Evolutionary conservation across 1,140 invertebrate species (phyloP), one percentile per base, ranked within the genome.

Genomic region (Campodea augens): DNA sequence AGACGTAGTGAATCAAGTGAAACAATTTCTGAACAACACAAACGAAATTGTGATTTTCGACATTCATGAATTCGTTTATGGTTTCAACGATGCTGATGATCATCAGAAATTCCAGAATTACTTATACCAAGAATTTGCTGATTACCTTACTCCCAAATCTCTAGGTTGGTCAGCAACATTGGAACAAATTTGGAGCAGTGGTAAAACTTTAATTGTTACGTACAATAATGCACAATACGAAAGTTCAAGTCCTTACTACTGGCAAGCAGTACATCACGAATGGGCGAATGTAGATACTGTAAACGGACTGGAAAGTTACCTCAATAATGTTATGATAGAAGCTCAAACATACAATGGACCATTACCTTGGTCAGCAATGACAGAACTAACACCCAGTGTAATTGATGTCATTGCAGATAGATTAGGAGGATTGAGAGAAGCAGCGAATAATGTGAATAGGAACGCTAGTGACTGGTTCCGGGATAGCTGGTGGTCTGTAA

Each of bases 31-130:
- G 12, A 51, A 61, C 24, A 65, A 67, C 47, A 73, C 71, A n/a
- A 63, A 73, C 49, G 74, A 77, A 57, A 72, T 77, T 47, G 60
- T 76, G 2, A 70, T 77, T 18, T 62, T 76, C 46, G 74, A 76
- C 43, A 57, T 77, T 22, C 74, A 75, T 47, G 66, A 69, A 50
- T 76, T 75, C 57, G 70, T 71, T 7, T 57, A 67, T 24, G 72
- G 71, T 70, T 60, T 56, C 21, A 54, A 55, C 42, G 52, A 58
- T 38, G 36, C 60, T 22, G 57, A 57, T 4, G 50, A 65, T n/a
- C 71, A 74, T 54, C 52, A 60, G 2, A 51, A 67, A 44, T 50
- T 75, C 12, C 60, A 70, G 4, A 53, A 54, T 20, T 64, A 63
- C 41, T 51, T 75, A n/a, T 54, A 64, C 15, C 47, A 61, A n/a